Evolutionary conservation across 2,888 invertebrate species (phyloP).

Genomic region (Campopleginae sp.): DNA sequence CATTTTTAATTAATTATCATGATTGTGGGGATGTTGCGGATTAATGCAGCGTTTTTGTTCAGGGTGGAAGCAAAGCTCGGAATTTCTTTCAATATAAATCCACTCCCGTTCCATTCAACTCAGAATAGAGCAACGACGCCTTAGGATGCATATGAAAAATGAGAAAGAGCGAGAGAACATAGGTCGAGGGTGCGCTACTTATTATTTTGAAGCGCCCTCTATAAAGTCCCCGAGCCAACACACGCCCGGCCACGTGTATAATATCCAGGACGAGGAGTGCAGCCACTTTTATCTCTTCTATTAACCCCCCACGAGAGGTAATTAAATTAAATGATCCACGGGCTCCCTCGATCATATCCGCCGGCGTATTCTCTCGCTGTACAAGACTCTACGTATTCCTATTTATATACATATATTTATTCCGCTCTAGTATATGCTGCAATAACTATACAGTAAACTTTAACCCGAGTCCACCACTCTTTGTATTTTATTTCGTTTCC

Average conservation of each 20-base stretch:
- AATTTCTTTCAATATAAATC: conserved; percentile 37
- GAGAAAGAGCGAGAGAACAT: conserved; percentile 9
- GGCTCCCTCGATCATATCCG: conserved; percentile 81
- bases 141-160: background rate
- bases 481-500: conserved; percentile 19
- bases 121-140: background rate
- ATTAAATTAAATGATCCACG: conserved; percentile 84
- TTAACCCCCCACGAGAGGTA: conserved; percentile 81
- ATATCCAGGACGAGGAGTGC: conserved; percentile 75
- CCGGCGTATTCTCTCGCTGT: conserved; percentile 61
- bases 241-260: conserved; percentile 73
- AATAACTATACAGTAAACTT: conserved; percentile 21
- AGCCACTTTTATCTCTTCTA: conserved; percentile 82
- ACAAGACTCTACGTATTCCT: background rate
- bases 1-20: conserved; percentile 57
- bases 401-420: conserved; percentile 1
- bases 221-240: conserved; percentile 61
- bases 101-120: conserved; percentile 35
- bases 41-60: conserved; percentile 4
- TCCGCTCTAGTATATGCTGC: background rate
- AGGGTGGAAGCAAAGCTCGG: conserved; percentile 1
- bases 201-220: conserved; percentile 68
- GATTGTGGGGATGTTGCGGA: conserved; percentile 28
- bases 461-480: conserved; percentile 6
- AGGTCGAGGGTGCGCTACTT: conserved; percentile 65